A percentile compares a stretch with the other conserved stretches of the same genome.
Evolutionary conservation across 2,888 invertebrate genomes (phyloP).

Genomic region (Pseudolycoriella hygida): DNA sequence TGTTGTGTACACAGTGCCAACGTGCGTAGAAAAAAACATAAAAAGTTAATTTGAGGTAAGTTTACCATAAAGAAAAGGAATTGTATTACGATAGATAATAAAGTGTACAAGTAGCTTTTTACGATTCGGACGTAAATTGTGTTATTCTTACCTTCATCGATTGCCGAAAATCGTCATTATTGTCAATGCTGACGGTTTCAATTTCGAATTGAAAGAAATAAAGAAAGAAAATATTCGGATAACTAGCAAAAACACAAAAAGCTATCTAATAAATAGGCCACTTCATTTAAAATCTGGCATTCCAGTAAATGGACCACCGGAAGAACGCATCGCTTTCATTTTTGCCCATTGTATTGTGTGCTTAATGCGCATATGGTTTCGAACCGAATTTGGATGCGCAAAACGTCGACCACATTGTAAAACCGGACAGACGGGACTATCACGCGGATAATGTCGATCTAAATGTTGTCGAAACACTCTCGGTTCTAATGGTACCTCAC

Average conservation of each 20-base stretch:
- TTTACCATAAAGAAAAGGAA: no score
- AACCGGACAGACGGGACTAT: slow-evolving; percentile 67
- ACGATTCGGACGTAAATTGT: no score
- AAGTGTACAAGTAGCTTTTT: no score
- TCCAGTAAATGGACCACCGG: slow-evolving; percentile 29
- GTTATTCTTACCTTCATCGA: no score
- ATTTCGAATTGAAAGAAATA: neutral
- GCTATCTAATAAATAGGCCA: neutral
- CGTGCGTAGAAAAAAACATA: no score
- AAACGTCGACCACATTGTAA: slow-evolving; percentile 54
- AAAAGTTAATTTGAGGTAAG: no score
- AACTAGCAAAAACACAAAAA: neutral
- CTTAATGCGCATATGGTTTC: slow-evolving; percentile 74
- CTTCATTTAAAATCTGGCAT: slow-evolving; percentile 27
- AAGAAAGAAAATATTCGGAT: neutral
- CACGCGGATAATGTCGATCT: slow-evolving; percentile 68
- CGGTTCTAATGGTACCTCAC: slow-evolving; percentile 42
- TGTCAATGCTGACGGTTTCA: no score
- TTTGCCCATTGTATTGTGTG: slow-evolving; percentile 66
- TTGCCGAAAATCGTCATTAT: no score
- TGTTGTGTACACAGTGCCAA: no score
- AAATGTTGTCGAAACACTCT: slow-evolving; percentile 57
- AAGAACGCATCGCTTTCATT: slow-evolving; percentile 50
- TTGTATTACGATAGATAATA: no score
- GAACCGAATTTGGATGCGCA: slow-evolving; percentile 70